Evolutionary conservation across 2,888 invertebrate species (phyloP).

Genomic region (Clostera curtula): DNA sequence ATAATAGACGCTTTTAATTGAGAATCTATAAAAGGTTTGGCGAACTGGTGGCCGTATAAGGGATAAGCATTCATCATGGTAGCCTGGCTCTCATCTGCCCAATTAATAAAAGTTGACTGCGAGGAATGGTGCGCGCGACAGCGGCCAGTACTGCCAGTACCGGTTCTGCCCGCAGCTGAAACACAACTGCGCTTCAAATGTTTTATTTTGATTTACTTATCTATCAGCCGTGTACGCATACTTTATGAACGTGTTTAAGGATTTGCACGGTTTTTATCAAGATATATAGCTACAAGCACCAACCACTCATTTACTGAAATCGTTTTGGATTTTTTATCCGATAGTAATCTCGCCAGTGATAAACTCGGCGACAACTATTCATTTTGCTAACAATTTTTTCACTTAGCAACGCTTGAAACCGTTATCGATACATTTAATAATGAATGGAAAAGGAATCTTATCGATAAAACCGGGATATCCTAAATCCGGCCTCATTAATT

Average conservation of each 20-base stretch:
- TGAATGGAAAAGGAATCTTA: conserved; percentile 12
- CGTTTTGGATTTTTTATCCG: conserved; percentile 2
- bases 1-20: conserved; percentile 74
- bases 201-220: conserved; percentile 72
- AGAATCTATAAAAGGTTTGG: conserved; percentile 75
- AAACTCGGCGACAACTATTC: not conserved
- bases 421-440: not conserved
- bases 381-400: not conserved
- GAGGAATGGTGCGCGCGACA: conserved; percentile 60
- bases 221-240: conserved; percentile 43
- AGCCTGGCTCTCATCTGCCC: conserved; percentile 72
- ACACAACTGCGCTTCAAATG: conserved; percentile 45
- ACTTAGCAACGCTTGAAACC: not conserved
- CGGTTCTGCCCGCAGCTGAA: conserved; percentile 67
- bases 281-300: conserved; percentile 5
- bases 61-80: conserved; percentile 68
- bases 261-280: conserved; percentile 33
- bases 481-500: conserved; percentile 38
- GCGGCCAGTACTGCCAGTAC: conserved; percentile 38
- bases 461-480: conserved; percentile 25
- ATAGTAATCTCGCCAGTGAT: not conserved
- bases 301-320: conserved; percentile 4
- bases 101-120: conserved; percentile 74
- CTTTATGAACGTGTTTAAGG: conserved; percentile 35
- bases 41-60: conserved; percentile 65